phyloP scores from a whole-genome alignment of 2,113 vertebrate genomes.

The Periophthalmodon schlosseri region DNA sequence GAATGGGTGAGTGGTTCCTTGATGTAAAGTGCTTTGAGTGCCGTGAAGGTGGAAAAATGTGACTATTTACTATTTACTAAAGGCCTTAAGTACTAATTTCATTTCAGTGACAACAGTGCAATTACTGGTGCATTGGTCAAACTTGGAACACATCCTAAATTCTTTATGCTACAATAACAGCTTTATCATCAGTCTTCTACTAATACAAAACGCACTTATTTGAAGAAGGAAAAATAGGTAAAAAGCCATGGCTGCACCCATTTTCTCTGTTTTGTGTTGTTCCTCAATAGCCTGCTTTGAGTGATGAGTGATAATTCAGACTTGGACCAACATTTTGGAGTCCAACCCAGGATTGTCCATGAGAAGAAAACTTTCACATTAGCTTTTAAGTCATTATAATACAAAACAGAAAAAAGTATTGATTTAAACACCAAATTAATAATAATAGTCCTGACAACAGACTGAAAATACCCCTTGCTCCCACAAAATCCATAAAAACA shows the following conservation, averaged over 20 bases:
- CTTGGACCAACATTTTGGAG: background rate
- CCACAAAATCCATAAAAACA: constrained; percentile 9
- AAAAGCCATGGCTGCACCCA: background rate
- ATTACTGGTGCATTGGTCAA: no score
- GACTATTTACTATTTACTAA: no score
- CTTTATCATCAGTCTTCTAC: background rate
- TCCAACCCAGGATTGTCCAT: background rate
- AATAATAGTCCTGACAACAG: background rate
- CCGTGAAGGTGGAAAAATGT: no score
- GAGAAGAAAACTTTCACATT: constrained; percentile 3
- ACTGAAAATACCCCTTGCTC: background rate
- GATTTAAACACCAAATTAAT: background rate
- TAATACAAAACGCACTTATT: background rate
- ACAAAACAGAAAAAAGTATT: background rate
- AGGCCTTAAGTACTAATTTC: no score
- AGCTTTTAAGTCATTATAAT: constrained; percentile 2
- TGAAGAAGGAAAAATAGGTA: background rate
- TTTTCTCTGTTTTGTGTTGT: background rate
- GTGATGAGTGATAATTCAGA: background rate
- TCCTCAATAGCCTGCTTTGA: background rate
- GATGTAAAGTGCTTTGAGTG: no score
- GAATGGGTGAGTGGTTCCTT: no score
- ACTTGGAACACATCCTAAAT: no score
- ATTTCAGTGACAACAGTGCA: no score
- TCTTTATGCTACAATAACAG: no score